These are phyloP conservation scores for Myiopsitta monachus DNA, from an alignment of 2,113 vertebrate species.

Conservation along the genomic window DNA sequence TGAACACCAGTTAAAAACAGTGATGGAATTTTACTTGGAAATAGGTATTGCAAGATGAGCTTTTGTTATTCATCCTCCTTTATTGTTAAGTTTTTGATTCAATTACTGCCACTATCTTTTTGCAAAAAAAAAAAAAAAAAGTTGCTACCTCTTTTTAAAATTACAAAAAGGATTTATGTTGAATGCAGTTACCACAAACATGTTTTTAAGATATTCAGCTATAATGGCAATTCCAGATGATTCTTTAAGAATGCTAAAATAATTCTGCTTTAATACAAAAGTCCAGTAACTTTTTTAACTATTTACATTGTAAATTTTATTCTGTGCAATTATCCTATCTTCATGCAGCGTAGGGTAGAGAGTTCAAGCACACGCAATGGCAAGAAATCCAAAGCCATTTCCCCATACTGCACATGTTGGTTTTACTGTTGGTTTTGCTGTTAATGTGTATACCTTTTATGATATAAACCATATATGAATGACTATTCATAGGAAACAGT, in stretches of 20 bases:
- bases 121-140: neutral
- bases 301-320: neutral
- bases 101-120: neutral
- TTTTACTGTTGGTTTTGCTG: neutral
- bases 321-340: neutral
- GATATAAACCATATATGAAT: neutral
- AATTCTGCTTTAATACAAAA: neutral
- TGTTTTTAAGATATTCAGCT: neutral
- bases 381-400: neutral
- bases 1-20: neutral
- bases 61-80: neutral
- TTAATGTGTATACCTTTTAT: neutral
- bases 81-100: neutral
- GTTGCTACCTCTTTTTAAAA: neutral
- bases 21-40: neutral
- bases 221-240: neutral
- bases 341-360: neutral
- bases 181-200: neutral
- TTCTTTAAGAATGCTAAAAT: neutral
- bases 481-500: neutral
- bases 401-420: neutral
- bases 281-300: neutral
- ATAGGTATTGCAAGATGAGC: neutral
- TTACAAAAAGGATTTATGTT: neutral
- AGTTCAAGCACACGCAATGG: neutral